phyloP scores from a whole-genome alignment of 2,797 vertebrate species.

The Emydoidea blandingii region DNA sequence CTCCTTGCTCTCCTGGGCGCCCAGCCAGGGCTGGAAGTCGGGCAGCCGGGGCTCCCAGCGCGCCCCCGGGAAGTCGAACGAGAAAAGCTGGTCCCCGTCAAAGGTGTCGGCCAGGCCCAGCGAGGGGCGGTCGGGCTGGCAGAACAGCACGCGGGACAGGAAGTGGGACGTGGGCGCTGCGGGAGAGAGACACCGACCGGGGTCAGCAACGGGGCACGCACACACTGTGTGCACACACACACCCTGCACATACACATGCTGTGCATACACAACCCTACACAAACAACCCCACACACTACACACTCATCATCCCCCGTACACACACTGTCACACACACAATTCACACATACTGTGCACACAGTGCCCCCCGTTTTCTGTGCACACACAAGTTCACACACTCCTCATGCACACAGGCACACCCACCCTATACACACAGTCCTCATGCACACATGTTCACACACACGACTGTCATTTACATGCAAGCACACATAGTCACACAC shows the following conservation, averaged over 20 bases:
- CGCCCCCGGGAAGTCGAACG: constrained; percentile 56
- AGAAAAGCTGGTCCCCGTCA: constrained; percentile 68
- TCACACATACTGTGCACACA: background rate
- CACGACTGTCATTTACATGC: background rate
- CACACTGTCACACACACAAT: too few relatives aligned
- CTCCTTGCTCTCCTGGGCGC: background rate
- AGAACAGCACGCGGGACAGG: constrained; percentile 48
- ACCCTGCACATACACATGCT: too few relatives aligned
- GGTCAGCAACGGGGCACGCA: constrained; percentile 64
- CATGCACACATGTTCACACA: background rate
- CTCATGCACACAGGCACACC: background rate
- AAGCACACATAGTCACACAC: background rate
- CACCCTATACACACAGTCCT: background rate
- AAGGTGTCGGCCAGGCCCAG: constrained; percentile 56
- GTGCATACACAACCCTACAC: background rate
- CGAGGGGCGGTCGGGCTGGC: constrained; percentile 32
- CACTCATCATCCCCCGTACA: too few relatives aligned
- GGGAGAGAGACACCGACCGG: constrained; percentile 70
- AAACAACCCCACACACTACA: too few relatives aligned
- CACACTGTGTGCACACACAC: background rate
- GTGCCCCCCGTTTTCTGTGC: too few relatives aligned
- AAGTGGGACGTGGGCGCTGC: constrained; percentile 82
- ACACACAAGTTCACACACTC: background rate
- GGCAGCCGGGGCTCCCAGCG: constrained; percentile 53
- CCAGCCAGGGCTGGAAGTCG: constrained; percentile 59